phyloP scores from a whole-genome alignment of 2,113 vertebrate genomes.

The Numenius arquata region DNA sequence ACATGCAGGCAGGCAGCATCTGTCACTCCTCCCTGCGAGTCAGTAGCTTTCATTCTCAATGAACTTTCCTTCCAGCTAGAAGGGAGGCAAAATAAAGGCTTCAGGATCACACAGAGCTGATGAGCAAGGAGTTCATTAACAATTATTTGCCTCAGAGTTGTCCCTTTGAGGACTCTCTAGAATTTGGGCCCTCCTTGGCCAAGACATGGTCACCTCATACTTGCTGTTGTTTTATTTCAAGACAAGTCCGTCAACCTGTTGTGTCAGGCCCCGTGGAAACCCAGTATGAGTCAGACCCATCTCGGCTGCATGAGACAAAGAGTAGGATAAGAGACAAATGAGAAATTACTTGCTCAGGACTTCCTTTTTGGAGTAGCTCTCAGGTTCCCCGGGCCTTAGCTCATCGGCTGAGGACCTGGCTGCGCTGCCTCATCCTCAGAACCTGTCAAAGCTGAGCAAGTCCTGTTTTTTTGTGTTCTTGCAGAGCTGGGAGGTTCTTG shows the following conservation, averaged over 20 bases:
- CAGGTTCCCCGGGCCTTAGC: background rate
- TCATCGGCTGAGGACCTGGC: rapidly evolving
- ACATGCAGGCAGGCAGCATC: constrained; percentile 58
- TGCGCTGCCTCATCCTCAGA: background rate
- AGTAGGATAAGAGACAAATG: background rate
- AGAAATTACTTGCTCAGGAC: background rate
- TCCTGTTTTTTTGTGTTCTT: background rate
- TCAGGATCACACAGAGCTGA: background rate
- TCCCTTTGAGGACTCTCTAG: background rate
- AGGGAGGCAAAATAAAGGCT: constrained; percentile 22
- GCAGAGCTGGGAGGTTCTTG: background rate
- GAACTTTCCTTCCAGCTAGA: constrained; percentile 31
- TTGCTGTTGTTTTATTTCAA: constrained; percentile 20
- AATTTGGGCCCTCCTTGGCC: background rate
- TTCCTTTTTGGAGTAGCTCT: background rate
- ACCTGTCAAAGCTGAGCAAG: background rate
- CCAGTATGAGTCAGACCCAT: background rate
- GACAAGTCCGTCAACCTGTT: background rate
- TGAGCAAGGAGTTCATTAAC: background rate
- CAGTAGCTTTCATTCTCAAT: constrained; percentile 55
- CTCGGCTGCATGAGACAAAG: background rate
- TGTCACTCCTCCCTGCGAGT: constrained; percentile 39
- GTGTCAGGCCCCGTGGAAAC: constrained; percentile 14
- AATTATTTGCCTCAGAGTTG: background rate
- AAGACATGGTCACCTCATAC: background rate